Evolutionary conservation across 2,113 vertebrate species (phyloP), one percentile per base, ranked within the genome.

Genomic region (Antechinus flavipes): DNA sequence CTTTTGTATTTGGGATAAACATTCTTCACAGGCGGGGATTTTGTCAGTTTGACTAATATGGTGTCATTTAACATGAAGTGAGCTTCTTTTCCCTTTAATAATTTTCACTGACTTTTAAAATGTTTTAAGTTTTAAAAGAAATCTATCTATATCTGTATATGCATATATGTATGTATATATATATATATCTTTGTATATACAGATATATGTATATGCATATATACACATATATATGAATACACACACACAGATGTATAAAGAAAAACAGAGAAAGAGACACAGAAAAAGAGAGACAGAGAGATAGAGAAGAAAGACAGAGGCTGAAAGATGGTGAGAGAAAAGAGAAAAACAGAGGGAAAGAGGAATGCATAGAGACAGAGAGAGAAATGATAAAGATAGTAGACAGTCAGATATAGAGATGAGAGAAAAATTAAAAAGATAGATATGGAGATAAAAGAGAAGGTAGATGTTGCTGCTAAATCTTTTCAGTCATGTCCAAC

Each of bases 1-100:
- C 96, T 97, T 91, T 92, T 98, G 97, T 98, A 97, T 68, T 93
- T 50, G 76, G 10, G 46, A 84, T 25, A 42, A 54, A 84, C 68
- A 84, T n/a, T 84, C 68, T 42, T 84, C n/a, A 42, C n/a, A 84
- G 68, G 35, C n/a, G 42, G 16, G 4, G 68, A 76, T 76, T 84
- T 84, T 84, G 16, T 84, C n/a, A 22, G 30, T 68, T 68, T 68
- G n/a, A 42, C 68, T 76, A 30, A 14, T 68, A 42, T 76, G 30
- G 22, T 84, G 35, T n/a, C 19, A n/a, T 42, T 84, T 84, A 84
- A 42, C 16, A 22, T 42, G 16, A 84, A 42, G 16, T 0, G 0
- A 7, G 68, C 4, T 84, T 19, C 5, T 76, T 84, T 84, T 84
- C 6, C n/a, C 16, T 84, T 68, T 0, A 16, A 42, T 19, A 42